Evolutionary conservation across 2,113 vertebrate genomes (phyloP), one percentile per base, ranked within the genome.

Genomic region (Tetrax tetrax): DNA sequence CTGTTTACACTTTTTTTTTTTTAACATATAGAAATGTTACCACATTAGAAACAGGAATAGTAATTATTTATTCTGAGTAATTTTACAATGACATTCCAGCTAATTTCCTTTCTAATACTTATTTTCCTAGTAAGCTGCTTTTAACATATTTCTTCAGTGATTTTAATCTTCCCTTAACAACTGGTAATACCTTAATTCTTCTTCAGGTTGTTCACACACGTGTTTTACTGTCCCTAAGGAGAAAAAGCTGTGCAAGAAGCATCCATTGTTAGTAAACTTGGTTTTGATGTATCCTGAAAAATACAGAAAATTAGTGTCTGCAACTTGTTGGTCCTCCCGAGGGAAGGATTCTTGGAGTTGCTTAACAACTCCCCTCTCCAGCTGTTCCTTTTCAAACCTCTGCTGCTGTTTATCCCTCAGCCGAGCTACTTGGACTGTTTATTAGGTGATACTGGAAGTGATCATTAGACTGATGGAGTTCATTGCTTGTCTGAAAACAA

Each of bases 401-500:
- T 89, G 24, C 56, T 54, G 60, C 89, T 96, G 83, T 96, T 96
- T 96, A 94, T 96, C 25, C 61, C 45, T 81, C 51, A 47, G 68
- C 2, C 3, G 56, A 50, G 72, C 83, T 86, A 54, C 76, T 38
- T 66, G 74, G 83, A 81, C 53, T 2, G 0, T 38, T 61, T 57
- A 38, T 61, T 54, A 83, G 65, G 61, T 81, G 90, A 87, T 84
- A 7, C 83, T 94, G 83, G 69, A 89, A 91, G 37, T 28, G 72
- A 70, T 63, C 43, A 4, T 43, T 68, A 56, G 38, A 37, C 27
- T 54, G 72, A 50, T 56, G 33, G 43, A 8, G 12, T 66, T 78
- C 51, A 11, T 31, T 63, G 61, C 60, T 80, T 65, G 25, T 65
- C 75, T 77, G 71, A 83, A 72, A 88, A 54, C 17, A 28, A 19